Percentiles rank a stretch among this genome's conserved stretches.
Conservation (phyloP, 2,113 vertebrate genomes). For the Cottus gobio region DNA sequence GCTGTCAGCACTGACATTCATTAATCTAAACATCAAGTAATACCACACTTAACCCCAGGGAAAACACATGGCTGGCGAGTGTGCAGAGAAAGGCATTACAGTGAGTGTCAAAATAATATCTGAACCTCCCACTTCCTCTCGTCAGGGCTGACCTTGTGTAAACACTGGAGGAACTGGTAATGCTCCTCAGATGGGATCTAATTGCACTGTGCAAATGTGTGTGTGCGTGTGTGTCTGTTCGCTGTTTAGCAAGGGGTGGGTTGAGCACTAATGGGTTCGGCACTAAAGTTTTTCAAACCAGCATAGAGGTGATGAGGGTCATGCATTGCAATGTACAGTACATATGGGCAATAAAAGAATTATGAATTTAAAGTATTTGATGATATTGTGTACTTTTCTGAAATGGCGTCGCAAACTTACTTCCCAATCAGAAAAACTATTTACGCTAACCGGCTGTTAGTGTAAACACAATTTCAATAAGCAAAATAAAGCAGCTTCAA, state of each 20-base stretch:
- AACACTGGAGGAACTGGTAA: constrained; percentile 81
- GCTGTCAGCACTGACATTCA: constrained; percentile 68
- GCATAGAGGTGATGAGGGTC: constrained; percentile 41
- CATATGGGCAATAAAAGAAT: neutral
- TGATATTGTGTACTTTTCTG: constrained; percentile 7
- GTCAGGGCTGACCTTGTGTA: constrained; percentile 76
- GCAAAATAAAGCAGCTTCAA: neutral
- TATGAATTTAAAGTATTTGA: neutral
- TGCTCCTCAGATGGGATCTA: constrained; percentile 80
- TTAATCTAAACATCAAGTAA: constrained; percentile 72
- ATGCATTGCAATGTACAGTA: constrained; percentile 15
- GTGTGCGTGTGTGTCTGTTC: constrained; percentile 26
- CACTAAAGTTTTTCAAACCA: constrained; percentile 65
- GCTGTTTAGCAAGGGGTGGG: constrained; percentile 48
- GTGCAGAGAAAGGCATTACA: constrained; percentile 66
- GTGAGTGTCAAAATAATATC: constrained; percentile 77
- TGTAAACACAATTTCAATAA: constrained; percentile 1
- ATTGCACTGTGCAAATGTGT: constrained; percentile 55
- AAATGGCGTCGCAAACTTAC: neutral
- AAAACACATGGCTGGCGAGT: constrained; percentile 69
- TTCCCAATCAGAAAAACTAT: constrained; percentile 20
- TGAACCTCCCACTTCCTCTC: constrained; percentile 68
- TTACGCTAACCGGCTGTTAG: neutral
- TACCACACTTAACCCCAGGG: constrained; percentile 68
- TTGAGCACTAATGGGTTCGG: constrained; percentile 34